Conservation (phyloP, 1,140 invertebrate genomes). For the Colletes latitarsis region DNA sequence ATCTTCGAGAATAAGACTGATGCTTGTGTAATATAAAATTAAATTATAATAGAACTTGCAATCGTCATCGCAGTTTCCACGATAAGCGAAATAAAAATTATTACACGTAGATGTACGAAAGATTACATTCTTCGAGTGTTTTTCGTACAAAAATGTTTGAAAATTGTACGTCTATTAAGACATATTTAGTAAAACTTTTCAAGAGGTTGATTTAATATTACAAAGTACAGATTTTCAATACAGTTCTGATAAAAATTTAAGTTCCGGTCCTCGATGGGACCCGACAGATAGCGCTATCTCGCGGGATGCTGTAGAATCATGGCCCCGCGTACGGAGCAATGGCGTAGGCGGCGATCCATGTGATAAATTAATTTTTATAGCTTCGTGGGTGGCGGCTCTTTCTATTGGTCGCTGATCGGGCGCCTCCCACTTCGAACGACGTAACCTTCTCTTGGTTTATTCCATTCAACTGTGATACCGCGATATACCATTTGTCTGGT, state of each 20-base stretch:
- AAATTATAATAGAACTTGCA: too few relatives aligned
- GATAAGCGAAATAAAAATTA: background rate
- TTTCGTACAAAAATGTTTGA: too few relatives aligned
- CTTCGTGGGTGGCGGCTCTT: constrained; percentile 73
- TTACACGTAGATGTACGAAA: background rate
- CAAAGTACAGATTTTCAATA: background rate
- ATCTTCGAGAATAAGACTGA: too few relatives aligned
- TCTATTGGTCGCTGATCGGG: constrained; percentile 72
- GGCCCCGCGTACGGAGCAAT: constrained; percentile 61
- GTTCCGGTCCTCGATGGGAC: background rate
- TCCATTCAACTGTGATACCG: constrained; percentile 50
- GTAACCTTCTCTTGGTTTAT: constrained; percentile 50
- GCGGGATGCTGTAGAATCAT: constrained; percentile 58
- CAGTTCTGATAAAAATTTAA: background rate
- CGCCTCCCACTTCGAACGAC: constrained; percentile 69
- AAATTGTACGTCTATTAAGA: too few relatives aligned
- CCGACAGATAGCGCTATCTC: constrained; percentile 68
- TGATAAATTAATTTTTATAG: constrained; percentile 77
- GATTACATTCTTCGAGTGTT: background rate
- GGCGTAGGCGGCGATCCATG: constrained; percentile 73
- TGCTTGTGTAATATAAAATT: background rate
- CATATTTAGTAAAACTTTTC: background rate
- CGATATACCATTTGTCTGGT: constrained; percentile 50
- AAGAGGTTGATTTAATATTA: background rate
- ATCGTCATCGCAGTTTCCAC: background rate